Evolutionary conservation across 2,797 vertebrate genomes (phyloP).

Genomic region (Hypotaenidia philippensis): DNA sequence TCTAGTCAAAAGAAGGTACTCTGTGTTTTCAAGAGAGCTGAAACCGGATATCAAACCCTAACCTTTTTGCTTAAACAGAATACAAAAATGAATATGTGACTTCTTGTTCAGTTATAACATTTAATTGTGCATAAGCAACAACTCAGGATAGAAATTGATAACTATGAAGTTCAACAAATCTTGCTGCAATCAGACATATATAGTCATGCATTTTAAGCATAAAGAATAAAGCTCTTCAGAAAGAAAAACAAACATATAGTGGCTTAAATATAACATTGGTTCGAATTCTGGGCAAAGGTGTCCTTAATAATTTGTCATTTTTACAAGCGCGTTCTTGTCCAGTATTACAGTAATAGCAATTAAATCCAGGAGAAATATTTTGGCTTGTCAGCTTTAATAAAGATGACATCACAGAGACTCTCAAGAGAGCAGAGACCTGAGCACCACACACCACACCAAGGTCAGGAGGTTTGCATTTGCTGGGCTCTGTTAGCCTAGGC

Average conservation of each 20-base stretch:
- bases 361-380: constrained; percentile 27
- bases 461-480: not conserved
- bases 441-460: not conserved
- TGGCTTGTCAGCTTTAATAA: constrained; percentile 9
- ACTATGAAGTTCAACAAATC: not conserved
- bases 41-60: not conserved
- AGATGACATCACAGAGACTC: not conserved
- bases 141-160: not conserved
- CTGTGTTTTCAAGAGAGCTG: constrained; percentile 23
- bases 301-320: not conserved
- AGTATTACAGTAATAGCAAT: not conserved
- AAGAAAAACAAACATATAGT: not conserved
- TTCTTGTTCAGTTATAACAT: not conserved
- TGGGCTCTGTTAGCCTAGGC: not conserved
- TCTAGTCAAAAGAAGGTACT: constrained; percentile 15
- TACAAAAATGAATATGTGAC: not conserved
- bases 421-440: not conserved
- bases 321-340: not conserved
- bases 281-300: not conserved
- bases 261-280: not conserved
- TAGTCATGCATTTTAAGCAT: constrained; percentile 1
- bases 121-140: constrained; percentile 4
- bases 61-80: constrained; percentile 2
- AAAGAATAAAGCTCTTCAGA: not conserved
- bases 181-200: not conserved